phyloP scores from a whole-genome alignment of 2,113 vertebrate species.

The Takifugu flavidus region DNA sequence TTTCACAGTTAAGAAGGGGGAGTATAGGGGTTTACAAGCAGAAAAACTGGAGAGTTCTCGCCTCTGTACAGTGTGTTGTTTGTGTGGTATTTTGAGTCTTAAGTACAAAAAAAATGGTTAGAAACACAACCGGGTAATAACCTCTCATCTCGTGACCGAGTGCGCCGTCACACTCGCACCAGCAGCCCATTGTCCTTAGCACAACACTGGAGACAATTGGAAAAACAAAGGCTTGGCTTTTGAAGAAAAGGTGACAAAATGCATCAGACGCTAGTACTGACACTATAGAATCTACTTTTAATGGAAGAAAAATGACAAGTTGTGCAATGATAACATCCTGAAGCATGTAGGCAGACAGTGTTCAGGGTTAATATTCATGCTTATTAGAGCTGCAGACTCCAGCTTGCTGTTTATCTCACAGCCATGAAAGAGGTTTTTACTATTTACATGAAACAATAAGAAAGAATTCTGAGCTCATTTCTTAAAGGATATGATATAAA shows the following conservation, averaged over 20 bases:
- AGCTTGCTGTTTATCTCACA: too few species aligned
- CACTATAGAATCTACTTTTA: constrained; percentile 2
- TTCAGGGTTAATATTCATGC: background rate
- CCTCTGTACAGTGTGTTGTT: too few species aligned
- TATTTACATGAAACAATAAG: too few species aligned
- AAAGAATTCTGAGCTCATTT: too few species aligned
- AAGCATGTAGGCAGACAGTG: background rate
- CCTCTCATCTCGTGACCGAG: too few species aligned
- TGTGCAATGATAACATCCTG: background rate
- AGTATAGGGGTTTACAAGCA: background rate
- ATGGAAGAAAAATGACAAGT: background rate
- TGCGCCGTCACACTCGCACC: too few species aligned
- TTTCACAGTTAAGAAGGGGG: constrained; percentile 2
- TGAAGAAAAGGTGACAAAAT: constrained; percentile 2
- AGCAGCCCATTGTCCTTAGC: background rate
- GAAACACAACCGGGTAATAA: background rate
- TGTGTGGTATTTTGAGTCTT: too few species aligned
- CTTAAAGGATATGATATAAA: too few species aligned
- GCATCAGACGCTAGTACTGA: constrained; percentile 8
- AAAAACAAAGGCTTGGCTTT: background rate
- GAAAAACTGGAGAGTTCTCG: background rate
- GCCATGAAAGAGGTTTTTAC: too few species aligned
- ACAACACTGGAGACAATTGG: background rate
- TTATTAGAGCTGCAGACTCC: too few species aligned
- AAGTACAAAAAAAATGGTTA: background rate